Conservation (phyloP, 2,113 vertebrate species). For the Notiomystis cincta region DNA sequence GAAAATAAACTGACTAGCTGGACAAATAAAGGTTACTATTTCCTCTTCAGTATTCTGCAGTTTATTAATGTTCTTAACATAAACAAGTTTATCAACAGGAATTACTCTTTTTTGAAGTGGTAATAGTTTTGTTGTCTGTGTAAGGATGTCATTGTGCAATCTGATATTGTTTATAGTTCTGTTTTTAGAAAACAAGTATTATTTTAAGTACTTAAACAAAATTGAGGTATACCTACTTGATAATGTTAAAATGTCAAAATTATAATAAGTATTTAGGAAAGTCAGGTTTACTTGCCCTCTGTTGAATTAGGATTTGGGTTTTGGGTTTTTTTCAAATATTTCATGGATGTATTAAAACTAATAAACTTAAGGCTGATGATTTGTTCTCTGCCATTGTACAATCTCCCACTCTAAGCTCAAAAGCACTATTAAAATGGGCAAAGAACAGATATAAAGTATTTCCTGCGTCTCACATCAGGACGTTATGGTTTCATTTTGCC, state of each 20-base stretch:
- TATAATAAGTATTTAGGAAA: background rate
- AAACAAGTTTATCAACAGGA: background rate
- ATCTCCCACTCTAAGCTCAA: slow-evolving; percentile 13
- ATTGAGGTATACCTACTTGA: background rate
- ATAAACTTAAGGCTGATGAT: background rate
- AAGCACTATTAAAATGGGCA: slow-evolving; percentile 44
- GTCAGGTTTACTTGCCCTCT: background rate
- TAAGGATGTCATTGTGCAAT: background rate
- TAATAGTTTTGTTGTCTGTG: background rate
- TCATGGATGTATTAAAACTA: background rate
- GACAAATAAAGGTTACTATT: background rate
- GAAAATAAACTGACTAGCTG: background rate
- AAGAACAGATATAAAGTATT: slow-evolving; percentile 48
- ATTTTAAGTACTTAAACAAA: background rate
- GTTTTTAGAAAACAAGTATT: background rate
- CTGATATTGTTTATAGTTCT: background rate
- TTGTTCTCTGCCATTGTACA: slow-evolving; percentile 22
- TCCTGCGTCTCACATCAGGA: slow-evolving; percentile 13
- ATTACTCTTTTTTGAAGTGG: background rate
- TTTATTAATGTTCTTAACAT: background rate
- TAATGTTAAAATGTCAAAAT: background rate
- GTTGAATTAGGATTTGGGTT: background rate
- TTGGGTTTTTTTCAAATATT: slow-evolving; percentile 10
- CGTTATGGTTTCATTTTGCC: slow-evolving; percentile 22
- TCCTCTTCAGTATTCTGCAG: background rate